Conservation (phyloP, 2,797 vertebrate genomes). For the Halcyon leucocephala region DNA sequence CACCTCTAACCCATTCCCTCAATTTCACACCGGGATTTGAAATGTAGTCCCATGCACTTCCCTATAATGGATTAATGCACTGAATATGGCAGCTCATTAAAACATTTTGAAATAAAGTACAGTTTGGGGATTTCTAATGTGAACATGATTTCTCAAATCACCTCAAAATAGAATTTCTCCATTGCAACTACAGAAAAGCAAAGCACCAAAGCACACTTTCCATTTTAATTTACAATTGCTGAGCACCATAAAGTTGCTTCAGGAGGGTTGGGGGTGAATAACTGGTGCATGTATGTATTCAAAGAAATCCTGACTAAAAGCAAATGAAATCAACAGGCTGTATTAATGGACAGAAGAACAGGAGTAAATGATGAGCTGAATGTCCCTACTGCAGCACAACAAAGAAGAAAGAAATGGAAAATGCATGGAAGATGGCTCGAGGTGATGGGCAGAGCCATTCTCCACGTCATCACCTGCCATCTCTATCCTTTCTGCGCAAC, state of each 20-base stretch:
- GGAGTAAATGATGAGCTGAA: background rate
- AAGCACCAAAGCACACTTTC: slow-evolving; percentile 47
- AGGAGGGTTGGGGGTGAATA: slow-evolving; percentile 29
- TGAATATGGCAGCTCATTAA: slow-evolving; percentile 44
- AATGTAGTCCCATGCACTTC: slow-evolving; percentile 29
- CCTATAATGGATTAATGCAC: slow-evolving; percentile 49
- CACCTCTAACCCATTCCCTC: background rate
- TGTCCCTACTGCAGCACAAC: background rate
- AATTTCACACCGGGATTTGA: background rate
- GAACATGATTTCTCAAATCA: slow-evolving; percentile 63
- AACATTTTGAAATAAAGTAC: slow-evolving; percentile 64
- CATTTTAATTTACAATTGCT: slow-evolving; percentile 68
- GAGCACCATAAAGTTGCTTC: slow-evolving; percentile 34
- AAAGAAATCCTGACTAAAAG: slow-evolving; percentile 39
- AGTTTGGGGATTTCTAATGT: slow-evolving; percentile 53
- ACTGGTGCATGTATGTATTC: slow-evolving; percentile 28
- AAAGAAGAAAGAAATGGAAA: background rate
- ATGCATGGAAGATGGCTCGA: background rate
- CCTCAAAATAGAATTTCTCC: slow-evolving; percentile 41
- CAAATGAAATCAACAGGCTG: slow-evolving; percentile 48
- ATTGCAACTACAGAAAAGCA: slow-evolving; percentile 27
- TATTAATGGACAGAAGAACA: slow-evolving; percentile 31
- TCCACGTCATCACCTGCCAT: background rate
- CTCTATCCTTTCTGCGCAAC: background rate
- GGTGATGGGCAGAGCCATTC: background rate